A percentile compares a stretch with the other conserved stretches of the same genome.
Conservation (phyloP, 2,113 vertebrate genomes). For the Centropus unirufus region DNA sequence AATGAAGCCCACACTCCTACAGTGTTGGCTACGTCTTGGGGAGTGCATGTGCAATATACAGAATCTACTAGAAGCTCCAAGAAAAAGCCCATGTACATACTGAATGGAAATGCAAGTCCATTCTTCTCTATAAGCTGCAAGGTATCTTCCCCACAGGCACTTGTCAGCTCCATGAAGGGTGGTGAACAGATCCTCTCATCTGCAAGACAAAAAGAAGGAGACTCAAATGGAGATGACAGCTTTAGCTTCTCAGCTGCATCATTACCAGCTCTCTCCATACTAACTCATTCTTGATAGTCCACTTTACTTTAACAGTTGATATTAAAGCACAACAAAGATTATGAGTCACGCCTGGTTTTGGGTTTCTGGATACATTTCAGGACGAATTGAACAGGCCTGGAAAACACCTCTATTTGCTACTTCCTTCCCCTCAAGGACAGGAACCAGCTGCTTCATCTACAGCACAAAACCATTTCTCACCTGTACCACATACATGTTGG, state of each 20-base stretch:
- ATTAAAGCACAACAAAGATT: background rate
- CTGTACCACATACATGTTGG: background rate
- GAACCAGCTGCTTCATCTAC: background rate
- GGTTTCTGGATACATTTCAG: background rate
- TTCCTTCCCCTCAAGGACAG: background rate
- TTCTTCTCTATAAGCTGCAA: slow-evolving; percentile 90
- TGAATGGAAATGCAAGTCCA: slow-evolving; percentile 95
- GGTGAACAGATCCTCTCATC: slow-evolving; percentile 97
- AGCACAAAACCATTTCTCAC: background rate
- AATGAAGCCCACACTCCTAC: background rate
- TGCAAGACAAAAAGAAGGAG: slow-evolving; percentile 53
- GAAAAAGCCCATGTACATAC: slow-evolving; percentile 77
- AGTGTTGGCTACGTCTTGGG: background rate
- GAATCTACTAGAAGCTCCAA: background rate
- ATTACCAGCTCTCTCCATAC: background rate
- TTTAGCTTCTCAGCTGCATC: background rate
- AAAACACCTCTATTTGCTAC: background rate
- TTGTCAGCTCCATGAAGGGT: slow-evolving; percentile 96
- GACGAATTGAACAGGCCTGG: background rate
- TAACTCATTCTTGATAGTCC: background rate
- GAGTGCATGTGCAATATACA: background rate
- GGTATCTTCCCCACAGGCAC: slow-evolving; percentile 88
- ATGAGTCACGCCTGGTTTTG: background rate
- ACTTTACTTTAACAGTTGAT: background rate
- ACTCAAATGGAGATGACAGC: background rate